A percentile compares a stretch with the other conserved stretches of the same genome.
Evolutionary conservation across 2,113 vertebrate genomes (phyloP).

Genomic region (Regulus satrapa): DNA sequence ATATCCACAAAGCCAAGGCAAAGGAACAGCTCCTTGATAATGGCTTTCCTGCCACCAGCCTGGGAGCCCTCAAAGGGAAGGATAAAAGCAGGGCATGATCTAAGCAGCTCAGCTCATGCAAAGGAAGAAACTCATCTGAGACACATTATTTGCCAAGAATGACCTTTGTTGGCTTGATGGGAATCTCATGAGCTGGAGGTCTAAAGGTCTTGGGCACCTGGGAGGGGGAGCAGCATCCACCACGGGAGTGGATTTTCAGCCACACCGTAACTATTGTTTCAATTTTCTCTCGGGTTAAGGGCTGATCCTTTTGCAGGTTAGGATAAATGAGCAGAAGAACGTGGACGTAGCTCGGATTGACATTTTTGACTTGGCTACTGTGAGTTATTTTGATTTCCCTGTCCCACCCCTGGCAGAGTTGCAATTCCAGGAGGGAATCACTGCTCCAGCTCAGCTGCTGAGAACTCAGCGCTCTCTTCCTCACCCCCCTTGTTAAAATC

Average conservation of each 20-base stretch:
- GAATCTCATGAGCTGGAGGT: background rate
- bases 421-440: background rate
- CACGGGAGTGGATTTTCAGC: background rate
- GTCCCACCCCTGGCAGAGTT: background rate
- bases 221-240: background rate
- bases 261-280: background rate
- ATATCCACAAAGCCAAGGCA: background rate
- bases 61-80: background rate
- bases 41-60: background rate
- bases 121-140: background rate
- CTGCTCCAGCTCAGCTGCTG: background rate
- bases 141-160: background rate
- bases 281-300: background rate
- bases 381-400: background rate
- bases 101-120: background rate
- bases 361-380: background rate
- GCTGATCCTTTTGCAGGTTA: background rate
- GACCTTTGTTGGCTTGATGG: background rate
- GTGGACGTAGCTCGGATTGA: fast-evolving
- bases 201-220: background rate
- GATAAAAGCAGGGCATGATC: background rate
- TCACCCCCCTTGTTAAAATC: fast-evolving
- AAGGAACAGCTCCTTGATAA: background rate
- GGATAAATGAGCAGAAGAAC: background rate
- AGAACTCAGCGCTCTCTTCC: background rate